Base-by-base conservation (phyloP, 2,797 vertebrate genomes). In the Pampus argenteus region DNA sequence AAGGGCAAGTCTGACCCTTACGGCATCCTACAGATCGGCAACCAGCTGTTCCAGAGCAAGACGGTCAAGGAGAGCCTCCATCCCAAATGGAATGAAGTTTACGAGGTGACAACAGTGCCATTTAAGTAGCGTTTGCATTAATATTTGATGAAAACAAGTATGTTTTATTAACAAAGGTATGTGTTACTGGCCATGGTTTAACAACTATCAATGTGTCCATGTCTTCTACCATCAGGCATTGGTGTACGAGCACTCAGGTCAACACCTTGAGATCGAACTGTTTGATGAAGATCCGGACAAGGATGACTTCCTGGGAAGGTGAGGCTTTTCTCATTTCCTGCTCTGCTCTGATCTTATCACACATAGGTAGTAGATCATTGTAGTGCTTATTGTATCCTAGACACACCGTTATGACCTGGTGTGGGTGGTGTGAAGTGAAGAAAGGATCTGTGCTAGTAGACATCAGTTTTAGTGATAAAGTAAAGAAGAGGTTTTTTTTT, bases 201-300 rank as follows among this genome's bases (percentile, higher is more conserved):
- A 52, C 60, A 58, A 18, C 11, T 47, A 51, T 71, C 48, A 64
- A 26, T 15, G 1, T 47, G 18, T 75, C 10, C 11, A 14, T 73
- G 17, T 83, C 17, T 60, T 74, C n/a, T n/a, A n/a, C n/a, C 52
- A 0, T 69, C 74, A 99, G 98, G 96, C 97, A 9, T 83, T 98
- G 83, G 96, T 99, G 34, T 96, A 98, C 67, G 98, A 99, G 71
- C 94, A 96, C 81, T 96, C 97, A 0, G 97, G 98, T 13, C 97
- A 99, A 47, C 96, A 98, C 72, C 88, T 99, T 7, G 98, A 99
- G 92, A 97, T 99, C 57, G 97, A 99, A 80, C 94, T 99, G 69
- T 99, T 98, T 88, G 98, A 99, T 75, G 98, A 99, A 91, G 98
- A 99, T 72, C 96, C 97, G n/a, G 98, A 99, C 83, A 98, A 98